Base-by-base conservation (phyloP, 2,888 invertebrate genomes). In the Lycaena phlaeas region DNA sequence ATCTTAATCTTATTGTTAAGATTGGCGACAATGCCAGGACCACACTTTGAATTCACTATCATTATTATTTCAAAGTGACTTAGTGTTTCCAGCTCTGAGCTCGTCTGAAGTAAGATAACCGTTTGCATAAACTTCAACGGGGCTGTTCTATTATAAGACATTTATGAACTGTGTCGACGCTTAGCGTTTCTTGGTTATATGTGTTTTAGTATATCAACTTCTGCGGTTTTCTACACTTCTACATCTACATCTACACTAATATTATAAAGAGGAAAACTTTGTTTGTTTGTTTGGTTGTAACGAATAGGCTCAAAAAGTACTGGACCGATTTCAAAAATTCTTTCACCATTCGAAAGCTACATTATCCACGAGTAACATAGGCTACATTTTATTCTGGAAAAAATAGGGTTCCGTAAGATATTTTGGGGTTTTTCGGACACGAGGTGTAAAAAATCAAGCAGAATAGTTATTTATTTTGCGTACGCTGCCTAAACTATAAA, bases 21-120 rank as follows among this genome's bases (percentile, higher is more conserved):
- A 34, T 18, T 34, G 12, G 34, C 9, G 17, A 31, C 9, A 22
- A 34, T 11, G 34, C 18, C 9, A 14, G 22, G 34, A 34, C 34
- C 34, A 11, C 34, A 34, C n/a, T n/a, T n/a, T n/a, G 18, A 18
- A 31, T 34, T 34, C 34, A 11, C 34, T 39, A 39, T 39, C 30
- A 25, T 39, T 39, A 39, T 39, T 39, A 39, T 39, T 39, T 39
- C 39, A 39, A 31, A 39, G 26, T 3, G 14, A 22, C 31, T 40
- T 31, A 40, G 39, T 40, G 26, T 40, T 26, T 18, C 28, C 14
- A 39, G 29, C 38, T 36, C 14, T 18, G 25, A 34, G 34, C 18
- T 12, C 12, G 22, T 11, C 18, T 7, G 34, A 34, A 34, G 31
- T 17, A 11, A 31, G 22, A 22, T 34, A 22, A 18, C 34, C 34